Conservation (phyloP, 2,888 invertebrate species). For the Trimorus sp. region DNA sequence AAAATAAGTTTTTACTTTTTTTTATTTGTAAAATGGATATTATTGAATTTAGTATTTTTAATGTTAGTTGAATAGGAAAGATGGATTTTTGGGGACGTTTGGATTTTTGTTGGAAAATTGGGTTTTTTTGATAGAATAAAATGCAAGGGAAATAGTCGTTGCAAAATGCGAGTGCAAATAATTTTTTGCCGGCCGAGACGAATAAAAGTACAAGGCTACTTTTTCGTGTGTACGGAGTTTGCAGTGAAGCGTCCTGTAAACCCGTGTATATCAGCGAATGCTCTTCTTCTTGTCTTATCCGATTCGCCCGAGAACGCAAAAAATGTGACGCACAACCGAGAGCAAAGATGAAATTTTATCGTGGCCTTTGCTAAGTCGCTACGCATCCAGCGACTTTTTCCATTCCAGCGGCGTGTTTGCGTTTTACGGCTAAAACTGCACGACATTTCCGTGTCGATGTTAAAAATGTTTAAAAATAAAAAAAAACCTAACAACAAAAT, state of each 20-base stretch:
- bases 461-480: not conserved
- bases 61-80: too few species aligned
- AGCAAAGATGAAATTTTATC: slow-evolving; percentile 66
- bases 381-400: slow-evolving; percentile 47
- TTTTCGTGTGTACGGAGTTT: slow-evolving; percentile 59
- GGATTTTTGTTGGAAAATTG: not conserved
- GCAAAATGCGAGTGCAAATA: slow-evolving; percentile 4
- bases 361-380: slow-evolving; percentile 60
- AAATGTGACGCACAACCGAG: slow-evolving; percentile 67
- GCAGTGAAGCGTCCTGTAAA: slow-evolving; percentile 62
- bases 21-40: not conserved
- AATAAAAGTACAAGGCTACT: slow-evolving; percentile 59
- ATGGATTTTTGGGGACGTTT: too few species aligned
- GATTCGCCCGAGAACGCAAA: slow-evolving; percentile 68
- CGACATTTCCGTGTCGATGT: not conserved
- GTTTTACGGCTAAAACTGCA: too few species aligned
- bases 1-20: too few species aligned
- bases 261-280: slow-evolving; percentile 64
- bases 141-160: not conserved
- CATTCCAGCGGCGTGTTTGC: slow-evolving; percentile 27
- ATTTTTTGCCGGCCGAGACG: slow-evolving; percentile 27
- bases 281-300: slow-evolving; percentile 68
- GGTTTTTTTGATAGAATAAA: not conserved
- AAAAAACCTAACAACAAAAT: too few species aligned
- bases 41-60: too few species aligned